Conservation (phyloP, 2,113 vertebrate species). For the Donacobius atricapilla region DNA sequence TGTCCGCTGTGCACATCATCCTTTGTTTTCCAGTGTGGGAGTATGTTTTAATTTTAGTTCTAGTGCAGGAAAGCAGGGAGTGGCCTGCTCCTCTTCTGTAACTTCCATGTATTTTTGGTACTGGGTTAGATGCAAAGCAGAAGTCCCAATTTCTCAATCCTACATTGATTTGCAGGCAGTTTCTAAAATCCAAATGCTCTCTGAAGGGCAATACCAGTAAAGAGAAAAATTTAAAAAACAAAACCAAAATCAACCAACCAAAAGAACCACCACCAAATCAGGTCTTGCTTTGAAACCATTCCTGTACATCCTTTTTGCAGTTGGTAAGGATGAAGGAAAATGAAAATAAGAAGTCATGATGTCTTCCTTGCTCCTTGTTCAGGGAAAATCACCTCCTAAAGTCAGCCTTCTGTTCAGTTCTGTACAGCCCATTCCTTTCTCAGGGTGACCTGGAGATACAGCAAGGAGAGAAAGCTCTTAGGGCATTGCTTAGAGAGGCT, state of each 20-base stretch:
- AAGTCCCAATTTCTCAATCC: neutral
- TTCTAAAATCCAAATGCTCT: neutral
- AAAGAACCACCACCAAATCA: neutral
- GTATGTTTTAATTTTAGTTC: neutral
- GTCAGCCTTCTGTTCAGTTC: neutral
- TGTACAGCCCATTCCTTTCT: neutral
- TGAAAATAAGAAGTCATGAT: neutral
- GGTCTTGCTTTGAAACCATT: neutral
- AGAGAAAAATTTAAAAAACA: neutral
- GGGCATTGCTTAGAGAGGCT: neutral
- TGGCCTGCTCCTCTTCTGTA: neutral
- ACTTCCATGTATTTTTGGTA: rapidly evolving
- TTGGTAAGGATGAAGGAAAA: neutral
- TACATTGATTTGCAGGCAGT: neutral
- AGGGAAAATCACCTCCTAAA: neutral
- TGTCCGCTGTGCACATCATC: neutral
- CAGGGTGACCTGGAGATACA: neutral
- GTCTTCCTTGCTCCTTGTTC: neutral
- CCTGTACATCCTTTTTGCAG: neutral
- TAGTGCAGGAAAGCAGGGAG: neutral
- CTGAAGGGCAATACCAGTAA: neutral
- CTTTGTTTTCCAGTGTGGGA: neutral
- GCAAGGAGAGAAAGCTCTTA: neutral
- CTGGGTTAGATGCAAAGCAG: neutral
- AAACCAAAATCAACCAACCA: neutral